Percentiles rank a stretch among this genome's conserved stretches.
These are phyloP conservation scores for Mormyrops attenuatus DNA, from an alignment of 2,797 vertebrate genomes.

Conservation along the genomic window DNA sequence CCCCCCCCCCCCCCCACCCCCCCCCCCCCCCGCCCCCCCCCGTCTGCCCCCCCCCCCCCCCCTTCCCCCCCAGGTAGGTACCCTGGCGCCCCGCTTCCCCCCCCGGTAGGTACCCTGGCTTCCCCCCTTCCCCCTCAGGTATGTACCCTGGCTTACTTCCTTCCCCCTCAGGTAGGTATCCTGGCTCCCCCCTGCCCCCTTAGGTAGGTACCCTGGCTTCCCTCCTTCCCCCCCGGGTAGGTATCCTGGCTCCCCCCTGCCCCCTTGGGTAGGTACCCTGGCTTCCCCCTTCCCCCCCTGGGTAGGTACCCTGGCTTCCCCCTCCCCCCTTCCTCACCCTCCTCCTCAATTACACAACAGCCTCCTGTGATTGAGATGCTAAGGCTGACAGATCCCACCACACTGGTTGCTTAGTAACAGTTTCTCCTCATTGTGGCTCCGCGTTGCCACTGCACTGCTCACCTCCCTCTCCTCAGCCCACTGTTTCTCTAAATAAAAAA, in stretches of 20 bases:
- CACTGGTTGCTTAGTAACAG: conserved; percentile 25
- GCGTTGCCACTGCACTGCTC: conserved; percentile 16
- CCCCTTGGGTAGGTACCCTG: too few relatives aligned
- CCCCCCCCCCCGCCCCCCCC: too few relatives aligned
- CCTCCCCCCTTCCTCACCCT: not conserved
- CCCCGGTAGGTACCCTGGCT: not conserved
- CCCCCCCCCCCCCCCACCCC: too few relatives aligned
- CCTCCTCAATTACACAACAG: not conserved
- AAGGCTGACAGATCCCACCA: conserved; percentile 14
- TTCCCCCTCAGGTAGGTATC: not conserved
- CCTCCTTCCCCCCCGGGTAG: not conserved
- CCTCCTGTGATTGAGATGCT: conserved; percentile 21
- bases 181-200: too few relatives aligned
- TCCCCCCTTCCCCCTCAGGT: not conserved
- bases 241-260: not conserved
- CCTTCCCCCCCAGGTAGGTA: not conserved
- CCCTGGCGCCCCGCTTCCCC: too few relatives aligned
- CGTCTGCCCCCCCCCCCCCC: too few relatives aligned
- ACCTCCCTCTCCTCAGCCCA: conserved; percentile 24
- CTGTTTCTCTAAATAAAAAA: conserved; percentile 30
- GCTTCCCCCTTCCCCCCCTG: too few relatives aligned
- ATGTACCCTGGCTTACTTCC: not conserved
- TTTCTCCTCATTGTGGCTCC: conserved; percentile 14
- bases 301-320: not conserved
- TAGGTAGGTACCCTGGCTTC: too few relatives aligned